Evolutionary conservation across 1,140 invertebrate genomes (phyloP), one percentile per base, ranked within the genome.

Genomic region (Protaetia brevitarsis): DNA sequence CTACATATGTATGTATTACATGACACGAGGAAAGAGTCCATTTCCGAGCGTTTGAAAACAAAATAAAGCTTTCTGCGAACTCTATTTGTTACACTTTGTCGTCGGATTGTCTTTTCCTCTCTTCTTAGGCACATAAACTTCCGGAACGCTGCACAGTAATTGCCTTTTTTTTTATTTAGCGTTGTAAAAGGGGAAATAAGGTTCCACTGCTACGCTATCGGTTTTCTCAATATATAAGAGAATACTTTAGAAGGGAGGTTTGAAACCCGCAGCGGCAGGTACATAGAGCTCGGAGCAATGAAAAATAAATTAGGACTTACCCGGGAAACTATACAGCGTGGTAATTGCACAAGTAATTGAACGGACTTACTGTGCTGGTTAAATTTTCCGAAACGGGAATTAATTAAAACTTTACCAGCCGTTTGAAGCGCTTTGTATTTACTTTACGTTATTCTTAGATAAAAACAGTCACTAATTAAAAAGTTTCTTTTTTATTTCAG

Each of bases 401-500:
- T n/a, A n/a, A n/a, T n/a, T n/a, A n/a, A n/a, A n/a, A n/a, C n/a
- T n/a, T n/a, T n/a, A n/a, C n/a, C n/a, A n/a, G n/a, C n/a, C n/a
- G n/a, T n/a, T n/a, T n/a, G n/a, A n/a, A n/a, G n/a, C n/a, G n/a
- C n/a, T n/a, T n/a, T n/a, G n/a, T n/a, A n/a, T n/a, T n/a, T n/a
- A n/a, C n/a, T n/a, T n/a, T n/a, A n/a, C n/a, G n/a, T n/a, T n/a
- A n/a, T n/a, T n/a, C n/a, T n/a, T n/a, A n/a, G n/a, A n/a, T n/a
- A n/a, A n/a, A n/a, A n/a, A n/a, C n/a, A n/a, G n/a, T n/a, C n/a
- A n/a, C n/a, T n/a, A n/a, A n/a, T n/a, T n/a, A n/a, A n/a, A n/a
- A n/a, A n/a, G n/a, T n/a, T n/a, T n/a, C n/a, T n/a, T 27, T 59
- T 27, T 27, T 1, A 19, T 56, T 66, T 36, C 34, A 63, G 56